Conservation (phyloP, 2,113 vertebrate genomes). For the Ctenodactylus gundi region DNA sequence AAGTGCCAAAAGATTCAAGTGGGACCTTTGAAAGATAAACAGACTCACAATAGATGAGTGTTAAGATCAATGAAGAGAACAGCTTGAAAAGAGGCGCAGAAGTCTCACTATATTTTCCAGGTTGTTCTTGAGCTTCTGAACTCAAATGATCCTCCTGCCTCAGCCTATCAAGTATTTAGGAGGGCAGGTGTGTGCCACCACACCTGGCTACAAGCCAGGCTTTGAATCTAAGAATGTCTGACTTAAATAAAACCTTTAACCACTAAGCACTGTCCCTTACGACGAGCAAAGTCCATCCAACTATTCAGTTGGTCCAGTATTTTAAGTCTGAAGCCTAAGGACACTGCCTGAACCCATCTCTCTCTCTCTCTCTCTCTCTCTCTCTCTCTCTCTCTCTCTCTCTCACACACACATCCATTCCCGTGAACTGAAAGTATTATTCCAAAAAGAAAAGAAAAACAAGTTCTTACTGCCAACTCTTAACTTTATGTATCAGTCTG, state of each 20-base stretch:
- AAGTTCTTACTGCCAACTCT: background rate
- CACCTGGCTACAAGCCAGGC: background rate
- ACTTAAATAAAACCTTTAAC: background rate
- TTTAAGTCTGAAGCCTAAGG: background rate
- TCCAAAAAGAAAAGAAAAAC: background rate
- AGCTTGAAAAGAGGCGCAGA: background rate
- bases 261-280: background rate
- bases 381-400: background rate
- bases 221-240: background rate
- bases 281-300: background rate
- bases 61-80: background rate
- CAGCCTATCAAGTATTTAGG: background rate
- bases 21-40: background rate
- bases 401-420: background rate
- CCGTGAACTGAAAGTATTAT: background rate
- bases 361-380: background rate
- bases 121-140: background rate
- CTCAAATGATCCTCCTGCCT: background rate
- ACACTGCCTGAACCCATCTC: background rate
- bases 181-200: background rate
- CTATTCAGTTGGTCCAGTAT: background rate
- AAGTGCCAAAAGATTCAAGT: background rate
- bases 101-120: background rate
- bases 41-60: background rate
- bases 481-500: background rate